Evolutionary conservation across 1,140 invertebrate genomes (phyloP), one percentile per base, ranked within the genome.

Genomic region (Leptoteleia sp.): DNA sequence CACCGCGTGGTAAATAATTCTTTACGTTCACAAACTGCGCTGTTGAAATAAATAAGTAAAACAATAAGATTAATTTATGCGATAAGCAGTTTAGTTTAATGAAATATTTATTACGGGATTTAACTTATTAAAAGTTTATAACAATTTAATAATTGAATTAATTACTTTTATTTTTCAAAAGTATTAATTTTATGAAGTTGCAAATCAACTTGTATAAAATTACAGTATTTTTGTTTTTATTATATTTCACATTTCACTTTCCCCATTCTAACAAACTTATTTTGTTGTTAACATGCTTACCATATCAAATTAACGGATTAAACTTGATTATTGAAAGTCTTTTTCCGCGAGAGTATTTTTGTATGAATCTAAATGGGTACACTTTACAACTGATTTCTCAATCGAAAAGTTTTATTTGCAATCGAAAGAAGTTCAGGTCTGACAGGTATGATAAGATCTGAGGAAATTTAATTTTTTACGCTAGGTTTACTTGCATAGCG

Each of bases 371-470:
- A 48, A 40, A 48, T 38, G 4, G n/a, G 27, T 13, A 16, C 38
- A 48, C 33, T 47, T 48, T 38, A 17, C 31, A 12, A 13, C 35
- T 42, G 47, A 35, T 65, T 65, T 31, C 47, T 47, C 38, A 65
- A 65, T 65, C 22, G 35, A 35, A 48, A 37, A 17, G 17, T 47
- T 62, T 48, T 65, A 52, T 65, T 65, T 43, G 61, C 61, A 52
- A 52, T 52, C 17, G 61, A 52, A 42, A 52, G 61, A 65, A 52
- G 61, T 65, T 65, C 61, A 50, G 25, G 43, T 50, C 45, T 64
- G 43, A 64, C 45, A 61, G 35, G 31, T 50, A 31, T 31, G 59
- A 50, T 64, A 64, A 50, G 35, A 64, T 64, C 59, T 40, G 9
- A 40, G 35, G 59, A 64, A 64, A 50, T 50, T 31, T 5, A 64